Evolutionary conservation across 2,797 vertebrate species (phyloP).

Genomic region (Micromesistius poutassou): DNA sequence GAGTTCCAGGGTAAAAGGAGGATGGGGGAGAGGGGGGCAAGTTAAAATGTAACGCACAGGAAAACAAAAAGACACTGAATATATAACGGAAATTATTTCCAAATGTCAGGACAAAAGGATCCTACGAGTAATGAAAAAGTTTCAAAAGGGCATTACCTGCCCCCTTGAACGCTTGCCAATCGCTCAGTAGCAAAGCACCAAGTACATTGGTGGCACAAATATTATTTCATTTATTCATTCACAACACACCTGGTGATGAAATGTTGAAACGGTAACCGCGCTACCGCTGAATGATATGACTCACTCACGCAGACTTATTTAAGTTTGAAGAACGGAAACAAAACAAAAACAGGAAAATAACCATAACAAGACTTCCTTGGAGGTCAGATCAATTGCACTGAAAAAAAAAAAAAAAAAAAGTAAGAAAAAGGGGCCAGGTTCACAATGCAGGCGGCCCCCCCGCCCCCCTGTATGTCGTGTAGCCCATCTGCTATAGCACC

Average conservation of each 20-base stretch:
- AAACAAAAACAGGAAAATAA: slow-evolving; percentile 5
- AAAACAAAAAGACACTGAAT: slow-evolving; percentile 24
- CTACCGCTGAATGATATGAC: slow-evolving; percentile 16
- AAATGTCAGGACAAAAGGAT: slow-evolving; percentile 36
- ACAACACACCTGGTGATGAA: slow-evolving; percentile 33
- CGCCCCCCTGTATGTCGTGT: slow-evolving; percentile 9
- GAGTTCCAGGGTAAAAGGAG: slow-evolving; percentile 10
- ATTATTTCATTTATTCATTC: slow-evolving; percentile 19
- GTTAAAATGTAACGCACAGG: background rate
- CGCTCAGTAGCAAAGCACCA: slow-evolving; percentile 40
- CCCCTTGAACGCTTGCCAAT: slow-evolving; percentile 12
- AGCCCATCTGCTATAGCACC: slow-evolving; percentile 1
- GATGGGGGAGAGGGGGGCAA: background rate
- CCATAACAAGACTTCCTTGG: slow-evolving; percentile 19
- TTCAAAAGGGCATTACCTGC: slow-evolving; percentile 14
- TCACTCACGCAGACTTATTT: slow-evolving; percentile 14
- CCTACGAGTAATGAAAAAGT: slow-evolving; percentile 3
- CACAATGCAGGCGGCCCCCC: background rate
- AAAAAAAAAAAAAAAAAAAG: slow-evolving; percentile 15
- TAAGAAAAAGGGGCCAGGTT: background rate
- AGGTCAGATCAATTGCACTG: slow-evolving; percentile 38
- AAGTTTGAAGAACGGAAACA: slow-evolving; percentile 24
- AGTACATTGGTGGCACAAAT: slow-evolving; percentile 14
- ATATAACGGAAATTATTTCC: slow-evolving; percentile 39
- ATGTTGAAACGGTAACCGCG: slow-evolving; percentile 9